Conservation (phyloP, 2,113 vertebrate species). For the Nesospiza acunhae region DNA sequence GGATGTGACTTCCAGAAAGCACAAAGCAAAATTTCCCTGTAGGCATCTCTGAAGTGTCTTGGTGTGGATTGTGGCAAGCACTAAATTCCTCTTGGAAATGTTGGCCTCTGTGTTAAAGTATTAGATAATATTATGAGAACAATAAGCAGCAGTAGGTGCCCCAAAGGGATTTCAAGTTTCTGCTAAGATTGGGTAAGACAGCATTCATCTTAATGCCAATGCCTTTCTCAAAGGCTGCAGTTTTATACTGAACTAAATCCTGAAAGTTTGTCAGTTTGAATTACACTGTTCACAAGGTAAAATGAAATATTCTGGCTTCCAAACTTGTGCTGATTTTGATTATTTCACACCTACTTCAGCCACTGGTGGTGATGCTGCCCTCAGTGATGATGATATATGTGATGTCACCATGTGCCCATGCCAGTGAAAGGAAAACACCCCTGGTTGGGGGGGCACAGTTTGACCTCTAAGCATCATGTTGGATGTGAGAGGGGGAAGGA, state of each 20-base stretch:
- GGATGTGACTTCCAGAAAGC: not conserved
- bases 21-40: not conserved
- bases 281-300: slow-evolving; percentile 3
- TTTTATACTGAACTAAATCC: slow-evolving; percentile 17
- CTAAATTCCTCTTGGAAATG: not conserved
- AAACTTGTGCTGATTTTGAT: not conserved
- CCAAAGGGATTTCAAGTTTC: slow-evolving; percentile 49
- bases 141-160: slow-evolving; percentile 22
- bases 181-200: slow-evolving; percentile 37
- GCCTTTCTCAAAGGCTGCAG: slow-evolving; percentile 16
- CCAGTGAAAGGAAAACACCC: not conserved
- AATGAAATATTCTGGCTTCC: slow-evolving; percentile 28
- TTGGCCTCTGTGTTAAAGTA: not conserved
- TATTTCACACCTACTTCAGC: slow-evolving; percentile 2
- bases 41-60: slow-evolving; percentile 11
- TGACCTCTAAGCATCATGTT: not conserved
- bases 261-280: slow-evolving; percentile 48
- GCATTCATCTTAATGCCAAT: slow-evolving; percentile 55
- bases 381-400: not conserved
- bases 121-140: slow-evolving; percentile 25
- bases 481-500: not conserved
- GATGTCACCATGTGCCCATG: not conserved
- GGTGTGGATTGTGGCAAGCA: not conserved
- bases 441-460: not conserved
- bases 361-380: not conserved